Percentiles rank a stretch among this genome's conserved stretches.
These are phyloP conservation scores for Drosophila parvula DNA, from an alignment of 1,140 invertebrate genomes.

Conservation along the genomic window DNA sequence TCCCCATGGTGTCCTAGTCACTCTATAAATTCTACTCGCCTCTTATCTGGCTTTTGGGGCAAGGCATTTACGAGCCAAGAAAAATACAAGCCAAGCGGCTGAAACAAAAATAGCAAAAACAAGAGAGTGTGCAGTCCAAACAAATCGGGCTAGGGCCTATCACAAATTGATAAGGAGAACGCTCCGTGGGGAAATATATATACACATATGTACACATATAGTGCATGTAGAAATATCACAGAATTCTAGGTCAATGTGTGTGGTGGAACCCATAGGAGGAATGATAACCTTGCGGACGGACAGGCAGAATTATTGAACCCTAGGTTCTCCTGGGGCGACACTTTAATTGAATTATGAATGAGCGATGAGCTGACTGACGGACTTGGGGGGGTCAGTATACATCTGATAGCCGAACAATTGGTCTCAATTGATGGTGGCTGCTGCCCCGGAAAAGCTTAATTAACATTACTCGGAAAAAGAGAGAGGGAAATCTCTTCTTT, in stretches of 20 bases:
- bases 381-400: neutral
- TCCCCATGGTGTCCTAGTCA: conserved; percentile 55
- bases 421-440: conserved; percentile 63
- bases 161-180: conserved; percentile 62
- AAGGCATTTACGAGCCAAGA: conserved; percentile 30
- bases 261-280: conserved; percentile 21
- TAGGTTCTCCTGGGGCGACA: conserved; percentile 33
- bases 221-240: neutral
- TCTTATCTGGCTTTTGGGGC: conserved; percentile 47
- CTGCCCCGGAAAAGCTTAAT: conserved; percentile 72
- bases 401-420: conserved; percentile 68
- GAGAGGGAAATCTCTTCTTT: conserved; percentile 7
- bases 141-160: conserved; percentile 60
- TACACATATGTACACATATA: neutral
- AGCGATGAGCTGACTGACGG: conserved; percentile 39
- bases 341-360: conserved; percentile 71
- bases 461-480: conserved; percentile 73
- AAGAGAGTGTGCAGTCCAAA: conserved; percentile 54
- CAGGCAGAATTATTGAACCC: conserved; percentile 55
- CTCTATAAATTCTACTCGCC: conserved; percentile 39
- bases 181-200: conserved; percentile 1
- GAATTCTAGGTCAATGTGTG: conserved; percentile 73
- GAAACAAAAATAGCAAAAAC: conserved; percentile 26
- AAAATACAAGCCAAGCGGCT: conserved; percentile 14
- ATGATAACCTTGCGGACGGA: conserved; percentile 56